Percentiles rank a stretch among this genome's conserved stretches.
Evolutionary conservation across 2,797 vertebrate genomes (phyloP).

Genomic region (Crenuchus spilurus): DNA sequence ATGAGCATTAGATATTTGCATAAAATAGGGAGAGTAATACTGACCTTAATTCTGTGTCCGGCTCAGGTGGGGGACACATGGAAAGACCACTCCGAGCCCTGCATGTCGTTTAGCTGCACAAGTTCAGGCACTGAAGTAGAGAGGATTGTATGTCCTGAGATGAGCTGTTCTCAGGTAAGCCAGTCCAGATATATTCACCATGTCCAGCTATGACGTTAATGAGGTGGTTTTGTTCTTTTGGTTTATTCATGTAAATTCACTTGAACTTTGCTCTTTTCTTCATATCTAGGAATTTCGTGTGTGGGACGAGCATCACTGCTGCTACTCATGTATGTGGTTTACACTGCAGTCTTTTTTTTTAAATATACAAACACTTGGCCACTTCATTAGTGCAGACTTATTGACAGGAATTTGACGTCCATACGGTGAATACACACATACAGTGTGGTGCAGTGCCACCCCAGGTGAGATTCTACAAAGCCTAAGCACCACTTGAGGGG

Average conservation of each 20-base stretch:
- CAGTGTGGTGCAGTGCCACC: too few relatives aligned
- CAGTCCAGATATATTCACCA: not conserved
- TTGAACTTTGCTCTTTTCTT: not conserved
- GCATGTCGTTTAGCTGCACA: slow-evolving; percentile 64
- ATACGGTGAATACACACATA: too few relatives aligned
- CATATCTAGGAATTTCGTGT: slow-evolving; percentile 46
- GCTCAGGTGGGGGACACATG: slow-evolving; percentile 71
- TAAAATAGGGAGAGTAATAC: not conserved
- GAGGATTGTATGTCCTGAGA: slow-evolving; percentile 57
- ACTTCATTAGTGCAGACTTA: too few relatives aligned
- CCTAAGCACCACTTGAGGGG: too few relatives aligned
- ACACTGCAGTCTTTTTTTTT: too few relatives aligned
- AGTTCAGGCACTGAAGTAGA: slow-evolving; percentile 57
- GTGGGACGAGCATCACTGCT: slow-evolving; percentile 58
- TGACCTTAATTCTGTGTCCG: slow-evolving; percentile 7
- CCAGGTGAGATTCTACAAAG: too few relatives aligned
- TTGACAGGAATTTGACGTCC: too few relatives aligned
- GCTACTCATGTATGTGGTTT: slow-evolving; percentile 54
- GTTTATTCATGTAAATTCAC: slow-evolving; percentile 57
- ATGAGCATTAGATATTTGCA: not conserved
- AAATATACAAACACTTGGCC: too few relatives aligned
- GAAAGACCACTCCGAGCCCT: slow-evolving; percentile 60
- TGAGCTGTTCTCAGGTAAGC: slow-evolving; percentile 66
- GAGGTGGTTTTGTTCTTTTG: not conserved
- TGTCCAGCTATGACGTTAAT: not conserved